Evolutionary conservation across 2,888 invertebrate genomes (phyloP).

Genomic region (Anthophora plumipes): DNA sequence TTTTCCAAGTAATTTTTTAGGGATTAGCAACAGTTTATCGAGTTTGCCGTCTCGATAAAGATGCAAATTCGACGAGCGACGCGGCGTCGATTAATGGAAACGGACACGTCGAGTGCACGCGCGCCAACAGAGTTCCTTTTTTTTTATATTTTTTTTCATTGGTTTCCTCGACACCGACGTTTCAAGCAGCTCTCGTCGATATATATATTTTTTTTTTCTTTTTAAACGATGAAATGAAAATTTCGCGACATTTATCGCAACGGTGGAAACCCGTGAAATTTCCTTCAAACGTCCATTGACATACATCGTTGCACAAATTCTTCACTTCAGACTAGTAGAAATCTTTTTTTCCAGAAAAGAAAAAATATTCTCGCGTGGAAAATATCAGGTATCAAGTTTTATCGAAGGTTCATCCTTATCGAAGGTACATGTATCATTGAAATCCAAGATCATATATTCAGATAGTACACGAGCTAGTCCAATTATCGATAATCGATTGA

Average conservation of each 20-base stretch:
- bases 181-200: too few relatives aligned
- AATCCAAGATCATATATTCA: conserved; percentile 8
- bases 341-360: too few relatives aligned
- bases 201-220: too few relatives aligned
- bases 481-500: conserved; percentile 23
- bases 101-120: conserved; percentile 22
- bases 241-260: too few relatives aligned
- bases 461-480: background rate
- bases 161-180: background rate
- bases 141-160: background rate
- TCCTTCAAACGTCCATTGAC: too few relatives aligned
- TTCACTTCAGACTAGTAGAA: too few relatives aligned
- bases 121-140: background rate
- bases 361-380: too few relatives aligned
- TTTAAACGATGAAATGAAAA: too few relatives aligned
- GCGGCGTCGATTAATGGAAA: conserved; percentile 15
- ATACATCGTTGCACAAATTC: too few relatives aligned
- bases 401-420: background rate
- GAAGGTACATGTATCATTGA: background rate
- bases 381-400: too few relatives aligned
- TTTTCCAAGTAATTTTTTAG: conserved; percentile 44
- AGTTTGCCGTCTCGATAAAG: conserved; percentile 68
- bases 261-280: too few relatives aligned
- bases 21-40: conserved; percentile 57
- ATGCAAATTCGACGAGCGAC: conserved; percentile 67